Conservation (phyloP, 2,113 vertebrate genomes). For the Cyanoderma ruficeps region DNA sequence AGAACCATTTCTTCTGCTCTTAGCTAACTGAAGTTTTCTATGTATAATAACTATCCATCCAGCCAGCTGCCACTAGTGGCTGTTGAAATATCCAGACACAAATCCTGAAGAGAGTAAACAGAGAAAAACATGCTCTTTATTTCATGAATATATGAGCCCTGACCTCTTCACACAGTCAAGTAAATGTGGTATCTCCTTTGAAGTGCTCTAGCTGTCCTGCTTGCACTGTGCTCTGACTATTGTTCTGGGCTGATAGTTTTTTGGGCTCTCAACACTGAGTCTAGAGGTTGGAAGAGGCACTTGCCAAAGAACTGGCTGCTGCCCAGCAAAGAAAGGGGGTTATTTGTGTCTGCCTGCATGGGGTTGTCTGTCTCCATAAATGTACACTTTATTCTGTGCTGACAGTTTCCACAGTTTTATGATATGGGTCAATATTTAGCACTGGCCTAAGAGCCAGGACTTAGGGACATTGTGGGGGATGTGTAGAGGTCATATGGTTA, state of each 20-base stretch:
- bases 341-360: constrained; percentile 11
- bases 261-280: background rate
- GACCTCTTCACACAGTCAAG: background rate
- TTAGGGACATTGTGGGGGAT: background rate
- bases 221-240: background rate
- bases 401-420: constrained; percentile 19
- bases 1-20: background rate
- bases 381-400: background rate
- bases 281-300: background rate
- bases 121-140: background rate
- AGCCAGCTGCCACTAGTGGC: background rate
- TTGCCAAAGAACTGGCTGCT: background rate
- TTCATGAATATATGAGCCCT: background rate
- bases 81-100: background rate
- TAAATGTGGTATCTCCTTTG: background rate
- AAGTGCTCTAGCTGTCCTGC: background rate
- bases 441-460: background rate
- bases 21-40: background rate
- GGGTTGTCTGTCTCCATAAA: constrained; percentile 12
- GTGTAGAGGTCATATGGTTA: background rate
- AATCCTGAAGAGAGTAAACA: background rate
- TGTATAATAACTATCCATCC: background rate
- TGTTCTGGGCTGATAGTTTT: background rate
- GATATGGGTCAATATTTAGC: background rate
- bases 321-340: background rate